Conservation (phyloP, 2,797 vertebrate species). For the Capromys pilorides region DNA sequence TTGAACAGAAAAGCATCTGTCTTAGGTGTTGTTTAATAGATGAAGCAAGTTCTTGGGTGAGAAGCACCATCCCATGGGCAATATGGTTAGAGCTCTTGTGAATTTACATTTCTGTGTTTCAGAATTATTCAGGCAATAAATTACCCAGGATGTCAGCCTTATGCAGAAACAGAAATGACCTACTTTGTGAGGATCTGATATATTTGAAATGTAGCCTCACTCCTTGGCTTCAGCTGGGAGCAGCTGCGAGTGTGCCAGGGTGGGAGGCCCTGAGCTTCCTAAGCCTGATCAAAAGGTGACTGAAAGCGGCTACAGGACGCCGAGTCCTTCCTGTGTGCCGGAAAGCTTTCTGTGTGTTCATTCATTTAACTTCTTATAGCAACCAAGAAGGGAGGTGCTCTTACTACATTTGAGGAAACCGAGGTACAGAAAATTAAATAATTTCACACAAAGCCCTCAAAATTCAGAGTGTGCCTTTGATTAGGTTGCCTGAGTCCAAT, state of each 20-base stretch:
- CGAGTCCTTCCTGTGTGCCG: background rate
- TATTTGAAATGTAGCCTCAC: conserved; percentile 71
- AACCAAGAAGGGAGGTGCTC: background rate
- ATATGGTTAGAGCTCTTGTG: conserved; percentile 46
- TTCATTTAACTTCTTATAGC: background rate
- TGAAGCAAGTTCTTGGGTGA: conserved; percentile 56
- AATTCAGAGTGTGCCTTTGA: background rate
- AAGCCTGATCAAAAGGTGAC: background rate
- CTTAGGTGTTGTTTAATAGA: conserved; percentile 52
- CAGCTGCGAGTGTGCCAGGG: conserved; percentile 27
- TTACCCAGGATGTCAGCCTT: conserved; percentile 76
- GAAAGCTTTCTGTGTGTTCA: background rate
- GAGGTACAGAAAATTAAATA: background rate
- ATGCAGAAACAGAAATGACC: conserved; percentile 72
- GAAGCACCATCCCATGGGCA: conserved; percentile 49
- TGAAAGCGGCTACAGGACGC: background rate
- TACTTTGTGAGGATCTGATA: conserved; percentile 67
- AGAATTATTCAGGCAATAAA: conserved; percentile 76
- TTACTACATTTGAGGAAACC: conserved; percentile 30
- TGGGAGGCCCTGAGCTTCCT: background rate
- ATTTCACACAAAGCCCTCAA: background rate
- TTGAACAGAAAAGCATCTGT: background rate
- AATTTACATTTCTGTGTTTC: conserved; percentile 73
- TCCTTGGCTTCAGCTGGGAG: conserved; percentile 55
- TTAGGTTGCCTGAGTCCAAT: background rate